Evolutionary conservation across 2,797 vertebrate genomes (phyloP).

Genomic region (Carcharodon carcharias): DNA sequence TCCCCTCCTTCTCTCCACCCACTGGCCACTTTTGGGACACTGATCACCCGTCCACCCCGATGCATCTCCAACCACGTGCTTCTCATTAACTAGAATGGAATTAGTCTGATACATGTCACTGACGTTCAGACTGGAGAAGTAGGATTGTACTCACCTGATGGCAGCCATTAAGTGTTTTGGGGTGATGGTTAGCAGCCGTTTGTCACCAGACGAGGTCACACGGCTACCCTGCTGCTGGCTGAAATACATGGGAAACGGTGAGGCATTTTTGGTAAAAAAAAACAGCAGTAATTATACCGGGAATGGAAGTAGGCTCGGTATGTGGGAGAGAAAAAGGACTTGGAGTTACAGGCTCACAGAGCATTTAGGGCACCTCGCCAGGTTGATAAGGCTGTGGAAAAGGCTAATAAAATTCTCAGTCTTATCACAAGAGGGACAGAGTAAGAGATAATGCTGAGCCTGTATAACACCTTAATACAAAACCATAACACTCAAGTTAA

Average conservation of each 20-base stretch:
- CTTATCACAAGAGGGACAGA: background rate
- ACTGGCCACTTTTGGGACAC: background rate
- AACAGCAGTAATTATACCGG: constrained; percentile 29
- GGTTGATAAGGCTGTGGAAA: background rate
- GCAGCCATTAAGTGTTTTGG: constrained; percentile 37
- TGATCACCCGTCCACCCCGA: background rate
- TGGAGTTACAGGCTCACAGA: background rate
- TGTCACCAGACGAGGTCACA: constrained; percentile 35
- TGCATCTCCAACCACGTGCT: background rate
- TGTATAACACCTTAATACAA: background rate
- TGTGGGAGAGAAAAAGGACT: background rate
- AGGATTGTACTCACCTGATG: constrained; percentile 32
- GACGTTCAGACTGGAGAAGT: constrained; percentile 4
- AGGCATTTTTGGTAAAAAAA: constrained; percentile 22
- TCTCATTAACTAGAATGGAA: constrained; percentile 15
- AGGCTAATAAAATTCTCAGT: background rate
- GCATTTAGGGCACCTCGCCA: background rate
- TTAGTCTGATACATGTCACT: constrained; percentile 4
- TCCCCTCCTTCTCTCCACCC: background rate
- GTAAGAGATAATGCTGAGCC: background rate
- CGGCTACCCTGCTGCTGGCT: constrained; percentile 37
- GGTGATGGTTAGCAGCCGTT: constrained; percentile 35
- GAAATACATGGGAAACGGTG: constrained; percentile 34
- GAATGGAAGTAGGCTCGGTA: background rate
- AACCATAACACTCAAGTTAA: background rate